Evolutionary conservation across 30 jellyfish, hydroid and myxozoan genomes (phyloP), one percentile per base, ranked within the genome.

Genomic region (Hydractinia symbiolongicarpus): DNA sequence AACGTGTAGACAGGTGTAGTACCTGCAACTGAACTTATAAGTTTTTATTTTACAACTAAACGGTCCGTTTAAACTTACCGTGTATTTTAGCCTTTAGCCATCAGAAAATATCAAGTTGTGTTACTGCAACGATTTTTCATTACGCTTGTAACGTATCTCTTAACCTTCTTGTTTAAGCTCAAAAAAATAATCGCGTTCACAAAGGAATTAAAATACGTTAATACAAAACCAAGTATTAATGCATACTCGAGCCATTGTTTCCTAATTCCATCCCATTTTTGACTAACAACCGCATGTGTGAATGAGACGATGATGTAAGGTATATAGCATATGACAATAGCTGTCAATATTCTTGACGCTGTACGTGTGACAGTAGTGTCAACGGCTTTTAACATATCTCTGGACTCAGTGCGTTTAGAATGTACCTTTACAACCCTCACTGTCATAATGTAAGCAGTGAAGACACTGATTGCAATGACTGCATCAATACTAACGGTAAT

Each of bases 141-240:
- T 30, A 30, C 44, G 44, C 44, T 30, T 30, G 44, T 30, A 30
- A 30, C 44, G 44, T 30, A 2, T 30, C 44, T 30, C 44, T 30
- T 30, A 30, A 30, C 44, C n/a, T 71, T 71, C 13, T 71, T 71
- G 80, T 71, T 71, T 19, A 19, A 55, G 66, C 80, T 71, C n/a
- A 71, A 4, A 19, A 71, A 71, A 7, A 71, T 71, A 8, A 71
- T 30, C 40, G 80, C 80, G 80, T 71, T 71, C 8, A 53, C 80
- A 9, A 53, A 71, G 8, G 80, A 71, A 15, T 71, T 71, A 11
- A 4, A 6, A 58, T 71, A 71, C 17, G 80, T 71, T 8, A 71
- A 58, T 14, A 71, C 17, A 15, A 19, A 71, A 19, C 80, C 80
- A 20, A 71, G 80, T 19, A 71, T 4, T 15, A 71, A 30, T 19